Percentiles rank a stretch among this genome's conserved stretches.
Conservation (phyloP, 2,888 invertebrate species). For the Tuberolachnus salignus region DNA sequence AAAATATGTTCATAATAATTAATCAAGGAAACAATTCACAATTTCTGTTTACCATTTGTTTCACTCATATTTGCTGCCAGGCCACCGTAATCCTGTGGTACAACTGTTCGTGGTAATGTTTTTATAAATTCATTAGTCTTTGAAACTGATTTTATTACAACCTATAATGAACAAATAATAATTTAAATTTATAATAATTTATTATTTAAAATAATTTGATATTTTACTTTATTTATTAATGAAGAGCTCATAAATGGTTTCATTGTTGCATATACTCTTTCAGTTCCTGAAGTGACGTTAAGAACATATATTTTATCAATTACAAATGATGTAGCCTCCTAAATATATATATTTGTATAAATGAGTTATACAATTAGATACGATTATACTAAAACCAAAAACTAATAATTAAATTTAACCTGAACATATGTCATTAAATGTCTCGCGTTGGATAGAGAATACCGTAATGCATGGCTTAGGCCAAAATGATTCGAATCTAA, state of each 20-base stretch:
- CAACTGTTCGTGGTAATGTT: slow-evolving; percentile 58
- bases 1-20: not conserved
- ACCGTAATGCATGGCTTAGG: slow-evolving; percentile 56
- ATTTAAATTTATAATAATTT: not conserved
- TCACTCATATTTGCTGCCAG: slow-evolving; percentile 57
- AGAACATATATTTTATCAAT: slow-evolving; percentile 60
- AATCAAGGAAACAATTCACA: not conserved
- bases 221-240: slow-evolving; percentile 56
- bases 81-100: slow-evolving; percentile 60
- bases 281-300: slow-evolving; percentile 59
- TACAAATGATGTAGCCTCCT: slow-evolving; percentile 60
- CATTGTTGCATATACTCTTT: slow-evolving; percentile 59
- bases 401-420: slow-evolving; percentile 56
- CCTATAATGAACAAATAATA: slow-evolving; percentile 22
- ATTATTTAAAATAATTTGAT: not conserved
- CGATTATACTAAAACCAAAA: no score
- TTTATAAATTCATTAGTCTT: slow-evolving; percentile 57
- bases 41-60: slow-evolving; percentile 44
- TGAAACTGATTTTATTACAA: slow-evolving; percentile 51
- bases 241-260: slow-evolving; percentile 59
- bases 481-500: slow-evolving; percentile 59
- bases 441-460: slow-evolving; percentile 58
- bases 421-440: slow-evolving; percentile 59
- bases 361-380: not conserved
- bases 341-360: slow-evolving; percentile 5